These are phyloP conservation scores for Helarctos malayanus DNA, from an alignment of 2,797 vertebrate genomes.

Conservation along the genomic window DNA sequence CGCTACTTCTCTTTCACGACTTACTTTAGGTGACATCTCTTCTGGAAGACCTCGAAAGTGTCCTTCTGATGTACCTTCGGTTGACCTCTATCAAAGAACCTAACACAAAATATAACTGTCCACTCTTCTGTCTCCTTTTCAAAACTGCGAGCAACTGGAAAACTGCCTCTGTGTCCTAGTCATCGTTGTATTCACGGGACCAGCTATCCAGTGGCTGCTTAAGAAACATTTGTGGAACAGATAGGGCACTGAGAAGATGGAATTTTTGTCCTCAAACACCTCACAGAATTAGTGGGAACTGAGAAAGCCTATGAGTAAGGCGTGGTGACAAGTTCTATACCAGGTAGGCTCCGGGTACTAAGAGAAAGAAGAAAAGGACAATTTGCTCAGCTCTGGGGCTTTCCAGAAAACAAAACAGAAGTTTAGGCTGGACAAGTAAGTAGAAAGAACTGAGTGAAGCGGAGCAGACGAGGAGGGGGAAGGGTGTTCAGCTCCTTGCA, in stretches of 20 bases:
- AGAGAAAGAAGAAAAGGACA: not conserved
- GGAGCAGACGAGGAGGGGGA: not conserved
- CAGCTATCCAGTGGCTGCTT: not conserved
- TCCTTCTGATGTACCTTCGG: not conserved
- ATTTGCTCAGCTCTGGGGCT: not conserved
- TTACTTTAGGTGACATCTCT: not conserved
- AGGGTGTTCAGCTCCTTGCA: not conserved
- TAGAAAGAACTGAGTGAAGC: not conserved
- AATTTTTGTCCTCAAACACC: not conserved
- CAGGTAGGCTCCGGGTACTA: not conserved
- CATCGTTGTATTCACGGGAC: not conserved
- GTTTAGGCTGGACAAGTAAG: not conserved
- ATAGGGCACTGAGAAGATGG: not conserved
- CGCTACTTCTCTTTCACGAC: slow-evolving; percentile 12
- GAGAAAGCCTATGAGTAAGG: not conserved
- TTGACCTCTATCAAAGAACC: slow-evolving; percentile 5
- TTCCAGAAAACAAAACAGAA: not conserved
- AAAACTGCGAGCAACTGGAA: slow-evolving; percentile 34
- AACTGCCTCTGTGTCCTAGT: not conserved
- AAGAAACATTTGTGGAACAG: not conserved
- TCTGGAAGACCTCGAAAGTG: not conserved
- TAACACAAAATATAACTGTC: not conserved
- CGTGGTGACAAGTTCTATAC: not conserved
- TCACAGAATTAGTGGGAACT: not conserved
- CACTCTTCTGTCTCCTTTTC: not conserved